These are phyloP conservation scores for Saiga tatarica DNA, from an alignment of 2,113 vertebrate genomes.

Conservation along the genomic window DNA sequence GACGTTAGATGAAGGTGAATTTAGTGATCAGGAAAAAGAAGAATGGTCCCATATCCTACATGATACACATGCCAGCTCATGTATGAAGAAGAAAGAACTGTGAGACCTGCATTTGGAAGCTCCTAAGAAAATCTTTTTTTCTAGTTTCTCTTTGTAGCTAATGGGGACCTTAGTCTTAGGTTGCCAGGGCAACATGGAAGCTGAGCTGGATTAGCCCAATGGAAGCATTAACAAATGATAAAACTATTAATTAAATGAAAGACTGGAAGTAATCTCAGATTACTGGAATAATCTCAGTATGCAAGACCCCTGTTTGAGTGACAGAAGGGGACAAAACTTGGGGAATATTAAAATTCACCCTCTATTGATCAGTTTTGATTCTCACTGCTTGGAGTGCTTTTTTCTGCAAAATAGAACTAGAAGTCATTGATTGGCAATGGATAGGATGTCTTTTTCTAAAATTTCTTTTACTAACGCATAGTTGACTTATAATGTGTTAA, in stretches of 20 bases:
- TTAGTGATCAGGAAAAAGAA: background rate
- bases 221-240: constrained; percentile 38
- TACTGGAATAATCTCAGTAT: background rate
- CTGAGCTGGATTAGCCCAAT: background rate
- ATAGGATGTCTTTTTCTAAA: background rate
- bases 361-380: background rate
- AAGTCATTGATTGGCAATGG: background rate
- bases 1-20: background rate
- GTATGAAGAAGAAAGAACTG: background rate
- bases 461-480: background rate
- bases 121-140: background rate
- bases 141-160: background rate
- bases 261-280: background rate
- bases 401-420: background rate
- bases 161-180: constrained; percentile 18
- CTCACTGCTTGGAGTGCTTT: background rate
- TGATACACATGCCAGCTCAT: background rate
- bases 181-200: constrained; percentile 52
- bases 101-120: background rate
- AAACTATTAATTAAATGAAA: background rate
- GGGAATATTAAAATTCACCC: constrained; percentile 37
- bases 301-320: background rate
- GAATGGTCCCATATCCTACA: background rate
- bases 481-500: background rate
- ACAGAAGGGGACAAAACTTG: background rate